Percentiles rank a stretch among this genome's conserved stretches.
Conservation (phyloP, 2,888 invertebrate species). For the Oscheius sp. region DNA sequence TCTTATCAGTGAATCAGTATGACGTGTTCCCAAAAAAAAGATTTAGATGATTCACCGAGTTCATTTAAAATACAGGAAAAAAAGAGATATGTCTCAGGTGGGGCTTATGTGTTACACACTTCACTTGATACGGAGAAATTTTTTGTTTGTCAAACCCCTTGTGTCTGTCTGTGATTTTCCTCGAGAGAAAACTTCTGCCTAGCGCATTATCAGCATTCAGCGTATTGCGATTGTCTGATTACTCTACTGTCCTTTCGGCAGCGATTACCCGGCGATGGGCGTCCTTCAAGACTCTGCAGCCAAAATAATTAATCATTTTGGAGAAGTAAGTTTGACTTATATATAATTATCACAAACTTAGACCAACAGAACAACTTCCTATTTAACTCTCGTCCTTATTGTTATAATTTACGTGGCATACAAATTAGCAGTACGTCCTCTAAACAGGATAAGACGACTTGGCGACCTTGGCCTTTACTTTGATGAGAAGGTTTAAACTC, state of each 20-base stretch:
- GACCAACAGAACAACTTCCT: conserved; percentile 6
- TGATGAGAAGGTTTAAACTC: conserved; percentile 41
- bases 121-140: not conserved
- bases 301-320: conserved; percentile 8
- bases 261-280: not conserved
- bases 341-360: not conserved
- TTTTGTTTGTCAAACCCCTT: not conserved
- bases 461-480: conserved; percentile 53
- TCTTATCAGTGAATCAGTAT: conserved; percentile 14
- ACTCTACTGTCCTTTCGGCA: not conserved
- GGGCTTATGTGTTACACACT: no score
- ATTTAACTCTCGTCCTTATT: not conserved
- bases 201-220: conserved; percentile 1
- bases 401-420: conserved; percentile 2
- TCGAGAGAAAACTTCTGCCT: not conserved
- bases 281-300: not conserved
- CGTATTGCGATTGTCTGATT: not conserved
- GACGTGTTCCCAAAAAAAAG: no score
- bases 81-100: no score
- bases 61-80: no score
- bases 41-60: no score
- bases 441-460: conserved; percentile 44
- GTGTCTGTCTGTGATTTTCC: not conserved
- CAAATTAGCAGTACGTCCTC: conserved; percentile 29
- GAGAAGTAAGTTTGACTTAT: not conserved